Evolutionary conservation across 2,113 vertebrate genomes (phyloP).

Genomic region (Columba janthina): DNA sequence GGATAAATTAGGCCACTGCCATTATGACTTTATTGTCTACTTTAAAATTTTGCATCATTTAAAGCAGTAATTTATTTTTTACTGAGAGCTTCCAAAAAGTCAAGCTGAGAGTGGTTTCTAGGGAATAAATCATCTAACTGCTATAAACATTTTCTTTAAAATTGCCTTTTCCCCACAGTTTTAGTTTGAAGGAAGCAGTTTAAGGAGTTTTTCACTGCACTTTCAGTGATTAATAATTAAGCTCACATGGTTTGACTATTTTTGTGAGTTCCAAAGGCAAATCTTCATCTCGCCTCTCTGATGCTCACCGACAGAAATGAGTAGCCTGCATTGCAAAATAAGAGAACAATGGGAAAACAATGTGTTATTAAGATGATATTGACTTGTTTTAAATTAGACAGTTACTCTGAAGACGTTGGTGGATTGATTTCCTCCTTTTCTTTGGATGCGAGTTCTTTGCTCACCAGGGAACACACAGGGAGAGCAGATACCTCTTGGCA

Average conservation of each 20-base stretch:
- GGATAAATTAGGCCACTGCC: neutral
- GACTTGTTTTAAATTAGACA: neutral
- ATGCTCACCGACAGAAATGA: neutral
- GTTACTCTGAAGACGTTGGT: fast-evolving
- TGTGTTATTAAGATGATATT: neutral
- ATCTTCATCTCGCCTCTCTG: neutral
- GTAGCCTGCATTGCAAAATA: fast-evolving
- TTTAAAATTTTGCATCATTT: neutral
- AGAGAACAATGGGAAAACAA: neutral
- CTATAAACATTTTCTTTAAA: conserved; percentile 16
- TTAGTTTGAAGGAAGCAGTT: neutral
- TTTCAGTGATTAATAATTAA: conserved; percentile 16
- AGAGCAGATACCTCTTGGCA: no score
- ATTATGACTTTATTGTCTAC: neutral
- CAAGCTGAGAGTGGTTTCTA: conserved; percentile 9
- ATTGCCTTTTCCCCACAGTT: conserved; percentile 4
- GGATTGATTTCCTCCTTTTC: no score
- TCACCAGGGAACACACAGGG: no score
- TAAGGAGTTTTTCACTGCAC: neutral
- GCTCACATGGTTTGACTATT: neutral
- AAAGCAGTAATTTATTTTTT: neutral
- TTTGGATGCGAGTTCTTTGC: neutral
- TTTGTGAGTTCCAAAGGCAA: neutral
- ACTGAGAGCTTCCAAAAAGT: neutral
- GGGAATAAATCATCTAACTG: conserved; percentile 24